phyloP scores from a whole-genome alignment of 1,140 invertebrate species.

The Drosophila cardini region DNA sequence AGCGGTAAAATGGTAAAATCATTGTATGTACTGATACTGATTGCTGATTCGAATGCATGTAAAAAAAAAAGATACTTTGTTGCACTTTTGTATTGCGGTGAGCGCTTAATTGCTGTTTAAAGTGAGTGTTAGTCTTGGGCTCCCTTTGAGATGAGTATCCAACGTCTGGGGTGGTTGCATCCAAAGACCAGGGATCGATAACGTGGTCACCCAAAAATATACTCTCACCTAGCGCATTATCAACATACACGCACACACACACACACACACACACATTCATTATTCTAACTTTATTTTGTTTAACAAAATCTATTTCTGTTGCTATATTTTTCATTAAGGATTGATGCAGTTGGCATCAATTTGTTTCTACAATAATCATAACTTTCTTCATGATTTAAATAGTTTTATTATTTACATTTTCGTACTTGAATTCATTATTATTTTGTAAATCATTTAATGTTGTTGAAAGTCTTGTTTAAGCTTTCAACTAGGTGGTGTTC shows the following conservation, averaged over 20 bases:
- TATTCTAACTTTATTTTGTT: conserved; percentile 16
- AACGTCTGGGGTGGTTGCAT: conserved; percentile 46
- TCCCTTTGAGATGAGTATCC: conserved; percentile 35
- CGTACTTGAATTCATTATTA: neutral
- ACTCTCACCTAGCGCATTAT: conserved; percentile 6
- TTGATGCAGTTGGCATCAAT: neutral
- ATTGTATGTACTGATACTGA: neutral
- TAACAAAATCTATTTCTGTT: conserved; percentile 22
- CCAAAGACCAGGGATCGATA: conserved; percentile 48
- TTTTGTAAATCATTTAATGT: conserved; percentile 16
- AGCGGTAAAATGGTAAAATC: conserved; percentile 26
- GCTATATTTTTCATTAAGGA: neutral
- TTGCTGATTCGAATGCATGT: conserved; percentile 31
- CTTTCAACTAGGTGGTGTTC: conserved; percentile 23
- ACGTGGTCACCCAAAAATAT: conserved; percentile 5
- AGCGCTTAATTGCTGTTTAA: conserved; percentile 1
- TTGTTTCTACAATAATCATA: neutral
- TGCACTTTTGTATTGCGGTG: neutral
- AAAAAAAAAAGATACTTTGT: neutral
- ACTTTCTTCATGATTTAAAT: neutral
- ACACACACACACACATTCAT: conserved; percentile 22
- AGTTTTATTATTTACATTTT: too few species aligned
- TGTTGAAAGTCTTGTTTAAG: conserved; percentile 5
- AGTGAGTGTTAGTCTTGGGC: conserved; percentile 43
- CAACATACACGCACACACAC: conserved; percentile 10